These are phyloP conservation scores for Amitus sp. DNA, from an alignment of 2,888 invertebrate species.

Conservation along the genomic window DNA sequence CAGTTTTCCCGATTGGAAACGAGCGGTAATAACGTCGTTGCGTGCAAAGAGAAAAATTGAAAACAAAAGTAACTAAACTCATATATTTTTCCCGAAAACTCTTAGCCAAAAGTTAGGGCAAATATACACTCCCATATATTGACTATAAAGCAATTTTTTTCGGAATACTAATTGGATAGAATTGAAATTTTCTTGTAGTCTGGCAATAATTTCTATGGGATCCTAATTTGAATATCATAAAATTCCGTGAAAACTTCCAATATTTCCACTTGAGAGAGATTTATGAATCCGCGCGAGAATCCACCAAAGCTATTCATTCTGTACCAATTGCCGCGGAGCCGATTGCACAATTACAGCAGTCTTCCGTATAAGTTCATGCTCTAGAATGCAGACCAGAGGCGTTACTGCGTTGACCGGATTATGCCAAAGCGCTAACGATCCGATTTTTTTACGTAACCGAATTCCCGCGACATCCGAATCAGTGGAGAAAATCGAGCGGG, in stretches of 20 bases:
- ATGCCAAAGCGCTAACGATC: conserved; percentile 42
- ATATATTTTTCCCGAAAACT: too few species aligned
- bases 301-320: conserved; percentile 33
- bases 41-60: neutral
- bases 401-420: conserved; percentile 49
- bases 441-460: conserved; percentile 43
- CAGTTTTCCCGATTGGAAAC: neutral
- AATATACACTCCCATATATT: too few species aligned
- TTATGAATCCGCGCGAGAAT: conserved; percentile 16
- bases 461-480: conserved; percentile 40
- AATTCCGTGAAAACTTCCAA: neutral
- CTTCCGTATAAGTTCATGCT: conserved; percentile 61
- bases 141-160: too few species aligned
- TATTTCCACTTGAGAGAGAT: neutral
- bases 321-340: conserved; percentile 52
- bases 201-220: too few species aligned
- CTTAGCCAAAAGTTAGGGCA: too few species aligned
- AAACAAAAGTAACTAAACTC: too few species aligned
- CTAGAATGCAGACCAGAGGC: conserved; percentile 59
- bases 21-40: neutral
- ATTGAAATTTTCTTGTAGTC: too few species aligned
- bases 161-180: too few species aligned
- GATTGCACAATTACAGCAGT: conserved; percentile 56
- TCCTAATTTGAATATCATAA: neutral
- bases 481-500: too few species aligned